Evolutionary conservation across 2,113 vertebrate genomes (phyloP).

Genomic region (Fulmarus glacialis): DNA sequence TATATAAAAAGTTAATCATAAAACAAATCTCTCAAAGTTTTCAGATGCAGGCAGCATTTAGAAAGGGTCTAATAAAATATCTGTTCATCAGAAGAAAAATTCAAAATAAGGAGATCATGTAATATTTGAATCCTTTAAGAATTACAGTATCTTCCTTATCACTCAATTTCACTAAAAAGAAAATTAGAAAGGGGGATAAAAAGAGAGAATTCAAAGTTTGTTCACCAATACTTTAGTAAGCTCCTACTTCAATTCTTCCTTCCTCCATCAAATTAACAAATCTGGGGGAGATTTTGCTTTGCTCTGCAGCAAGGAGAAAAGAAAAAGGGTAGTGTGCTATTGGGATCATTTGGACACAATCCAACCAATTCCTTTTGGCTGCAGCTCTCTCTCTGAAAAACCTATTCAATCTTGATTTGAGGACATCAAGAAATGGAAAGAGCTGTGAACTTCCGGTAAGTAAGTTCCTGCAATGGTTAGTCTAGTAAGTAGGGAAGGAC

Average conservation of each 20-base stretch:
- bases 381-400: neutral
- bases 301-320: neutral
- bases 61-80: neutral
- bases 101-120: neutral
- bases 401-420: neutral
- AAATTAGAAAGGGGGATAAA: neutral
- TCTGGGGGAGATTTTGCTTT: neutral
- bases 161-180: neutral
- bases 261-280: neutral
- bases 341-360: neutral
- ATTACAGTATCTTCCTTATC: neutral
- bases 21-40: neutral
- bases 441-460: neutral
- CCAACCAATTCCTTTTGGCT: neutral
- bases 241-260: neutral
- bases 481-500: neutral
- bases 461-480: neutral
- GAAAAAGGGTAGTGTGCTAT: neutral
- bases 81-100: neutral
- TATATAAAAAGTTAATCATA: neutral
- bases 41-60: neutral
- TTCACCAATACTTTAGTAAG: neutral
- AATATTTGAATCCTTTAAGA: neutral
- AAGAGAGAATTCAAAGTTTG: neutral
- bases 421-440: neutral